Evolutionary conservation across 2,113 vertebrate genomes (phyloP).

Genomic region (Saccopteryx leptura): DNA sequence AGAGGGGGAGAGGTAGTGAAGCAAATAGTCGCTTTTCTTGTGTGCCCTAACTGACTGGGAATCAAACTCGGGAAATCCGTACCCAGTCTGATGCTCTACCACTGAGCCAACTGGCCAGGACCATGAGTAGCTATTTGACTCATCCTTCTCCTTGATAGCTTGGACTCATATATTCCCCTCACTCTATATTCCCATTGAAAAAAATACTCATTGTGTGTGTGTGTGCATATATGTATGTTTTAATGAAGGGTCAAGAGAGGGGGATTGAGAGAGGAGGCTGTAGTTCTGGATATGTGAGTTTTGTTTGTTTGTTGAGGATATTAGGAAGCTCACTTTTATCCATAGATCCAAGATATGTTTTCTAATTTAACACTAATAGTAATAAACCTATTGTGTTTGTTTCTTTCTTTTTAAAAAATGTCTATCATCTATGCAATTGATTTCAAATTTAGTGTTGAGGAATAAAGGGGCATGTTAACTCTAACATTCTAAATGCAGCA

Average conservation of each 20-base stretch:
- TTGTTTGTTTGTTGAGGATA: not conserved
- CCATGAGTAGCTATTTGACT: not conserved
- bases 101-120: too few relatives aligned
- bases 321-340: not conserved
- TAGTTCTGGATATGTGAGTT: not conserved
- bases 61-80: too few relatives aligned
- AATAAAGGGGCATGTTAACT: not conserved
- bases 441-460: not conserved
- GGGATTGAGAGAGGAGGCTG: not conserved
- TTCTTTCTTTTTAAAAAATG: not conserved
- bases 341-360: not conserved
- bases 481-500: not conserved
- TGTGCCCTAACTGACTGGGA: too few relatives aligned
- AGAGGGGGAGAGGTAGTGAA: too few relatives aligned
- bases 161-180: not conserved
- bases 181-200: not conserved
- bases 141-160: not conserved
- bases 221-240: not conserved
- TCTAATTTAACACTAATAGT: not conserved
- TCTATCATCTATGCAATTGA: not conserved
- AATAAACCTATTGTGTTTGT: not conserved
- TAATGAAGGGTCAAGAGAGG: not conserved
- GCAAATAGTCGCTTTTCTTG: too few relatives aligned
- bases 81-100: too few relatives aligned
- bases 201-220: not conserved